phyloP scores from a whole-genome alignment of 2,888 invertebrate genomes.

The Schizaphis graminum region DNA sequence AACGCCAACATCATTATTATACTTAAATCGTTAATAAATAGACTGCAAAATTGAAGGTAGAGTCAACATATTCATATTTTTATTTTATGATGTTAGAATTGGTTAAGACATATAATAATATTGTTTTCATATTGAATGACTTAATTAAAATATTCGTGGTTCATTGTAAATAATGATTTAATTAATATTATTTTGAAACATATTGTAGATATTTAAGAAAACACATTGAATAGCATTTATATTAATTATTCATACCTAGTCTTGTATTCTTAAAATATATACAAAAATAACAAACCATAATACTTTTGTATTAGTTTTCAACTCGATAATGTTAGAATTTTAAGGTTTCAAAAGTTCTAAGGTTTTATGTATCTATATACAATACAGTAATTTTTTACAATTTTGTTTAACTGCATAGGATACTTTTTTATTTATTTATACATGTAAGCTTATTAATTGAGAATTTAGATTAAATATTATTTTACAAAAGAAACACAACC shows the following conservation, averaged over 20 bases:
- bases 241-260: background rate
- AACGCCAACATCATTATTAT: background rate
- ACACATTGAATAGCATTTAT: background rate
- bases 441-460: background rate
- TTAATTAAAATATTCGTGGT: background rate
- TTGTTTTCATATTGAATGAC: background rate
- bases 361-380: background rate
- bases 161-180: background rate
- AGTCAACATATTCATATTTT: background rate
- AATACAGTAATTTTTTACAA: background rate
- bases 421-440: background rate
- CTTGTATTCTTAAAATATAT: background rate
- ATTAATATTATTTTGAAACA: background rate
- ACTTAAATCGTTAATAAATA: conserved; percentile 25
- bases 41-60: conserved; percentile 61
- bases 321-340: background rate
- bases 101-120: background rate
- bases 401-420: background rate
- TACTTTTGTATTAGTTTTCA: background rate
- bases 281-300: background rate
- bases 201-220: background rate
- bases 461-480: background rate
- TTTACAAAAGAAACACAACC: background rate
- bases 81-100: background rate
- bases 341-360: background rate